phyloP scores from a whole-genome alignment of 1,140 invertebrate species.

The Tenebrio molitor region DNA sequence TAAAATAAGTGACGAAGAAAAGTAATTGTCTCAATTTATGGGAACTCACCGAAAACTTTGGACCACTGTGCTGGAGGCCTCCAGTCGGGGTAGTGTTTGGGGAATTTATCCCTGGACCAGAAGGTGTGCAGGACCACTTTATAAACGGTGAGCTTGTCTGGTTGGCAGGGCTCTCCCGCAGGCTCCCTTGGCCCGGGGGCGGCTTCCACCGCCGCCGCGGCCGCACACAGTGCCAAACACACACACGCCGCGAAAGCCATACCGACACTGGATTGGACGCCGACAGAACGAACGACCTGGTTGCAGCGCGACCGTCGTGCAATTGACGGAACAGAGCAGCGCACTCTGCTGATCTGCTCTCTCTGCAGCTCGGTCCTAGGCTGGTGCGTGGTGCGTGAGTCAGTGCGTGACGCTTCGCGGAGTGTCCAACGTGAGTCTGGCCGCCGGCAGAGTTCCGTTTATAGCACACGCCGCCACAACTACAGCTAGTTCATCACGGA shows the following conservation, averaged over 20 bases:
- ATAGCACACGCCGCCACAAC: too few species aligned
- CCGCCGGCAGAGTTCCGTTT: not conserved
- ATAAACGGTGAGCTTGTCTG: conserved; percentile 85
- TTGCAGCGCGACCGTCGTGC: conserved; percentile 15
- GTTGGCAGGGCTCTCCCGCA: conserved; percentile 63
- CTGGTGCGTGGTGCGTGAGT: conserved; percentile 24
- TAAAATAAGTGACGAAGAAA: too few species aligned
- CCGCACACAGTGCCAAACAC: conserved; percentile 54
- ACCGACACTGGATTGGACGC: conserved; percentile 4
- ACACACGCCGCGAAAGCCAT: conserved; percentile 50
- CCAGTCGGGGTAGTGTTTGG: conserved; percentile 93
- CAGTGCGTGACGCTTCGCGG: conserved; percentile 1
- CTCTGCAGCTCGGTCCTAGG: conserved; percentile 24
- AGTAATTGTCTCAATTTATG: too few species aligned
- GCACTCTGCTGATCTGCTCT: conserved; percentile 14
- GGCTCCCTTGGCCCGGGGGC: conserved; percentile 29
- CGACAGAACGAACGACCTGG: conserved; percentile 10
- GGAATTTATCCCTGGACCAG: conserved; percentile 91
- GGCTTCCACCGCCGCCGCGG: conserved; percentile 43
- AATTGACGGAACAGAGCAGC: conserved; percentile 8
- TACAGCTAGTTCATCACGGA: too few species aligned
- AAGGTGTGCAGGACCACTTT: conserved; percentile 88
- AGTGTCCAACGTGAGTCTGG: not conserved
- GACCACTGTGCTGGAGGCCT: conserved; percentile 92
- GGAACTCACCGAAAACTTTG: conserved; percentile 90